Evolutionary conservation across 1,140 invertebrate genomes (phyloP), one percentile per base, ranked within the genome.

Genomic region (Anadara kagoshimensis): DNA sequence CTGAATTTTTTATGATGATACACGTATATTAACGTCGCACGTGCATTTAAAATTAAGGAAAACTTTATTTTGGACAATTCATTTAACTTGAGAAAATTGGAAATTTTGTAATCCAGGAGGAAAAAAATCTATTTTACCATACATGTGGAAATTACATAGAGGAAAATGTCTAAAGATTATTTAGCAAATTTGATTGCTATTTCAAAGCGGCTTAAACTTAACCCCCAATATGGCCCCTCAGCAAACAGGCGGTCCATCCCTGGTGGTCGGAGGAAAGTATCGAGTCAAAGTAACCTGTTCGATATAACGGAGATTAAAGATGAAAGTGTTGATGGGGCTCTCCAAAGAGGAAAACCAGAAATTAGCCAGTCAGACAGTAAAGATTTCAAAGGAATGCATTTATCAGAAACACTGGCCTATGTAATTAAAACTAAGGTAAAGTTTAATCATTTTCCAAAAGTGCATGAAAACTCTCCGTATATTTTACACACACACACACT

Each of bases 91-190:
- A n/a, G n/a, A 36, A 36, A 36, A 7, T 36, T 36, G 29, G 29
- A 36, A 36, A 36, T 36, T 36, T 36, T 36, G n/a, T 36, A 36
- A 36, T 36, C 7, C 7, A 36, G 29, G 2, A 7, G 29, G 2
- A 7, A 7, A 36, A 36, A 7, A 3, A 7, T 36, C 7, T 3
- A 3, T 36, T 36, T 36, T 36, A 3, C 29, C 29, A 36, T 36
- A 36, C 7, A 36, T 36, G 29, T 54, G 36, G 54, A 7, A 36
- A 5, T 45, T 61, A 66, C 65, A n/a, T n/a, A n/a, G n/a, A 73
- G 73, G 44, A 51, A 51, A 22, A 67, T 67, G 64, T 54, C 26
- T 18, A 29, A 67, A 44, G 64, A 67, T 43, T 53, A 67, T 45
- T 56, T 56, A 43, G 36, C 49, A 36, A 51, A 49, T 54, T 56